Percentiles rank a stretch among this genome's conserved stretches.
phyloP scores from a whole-genome alignment of 92 coral and sea anemone species.

The Palythoa grandis region DNA sequence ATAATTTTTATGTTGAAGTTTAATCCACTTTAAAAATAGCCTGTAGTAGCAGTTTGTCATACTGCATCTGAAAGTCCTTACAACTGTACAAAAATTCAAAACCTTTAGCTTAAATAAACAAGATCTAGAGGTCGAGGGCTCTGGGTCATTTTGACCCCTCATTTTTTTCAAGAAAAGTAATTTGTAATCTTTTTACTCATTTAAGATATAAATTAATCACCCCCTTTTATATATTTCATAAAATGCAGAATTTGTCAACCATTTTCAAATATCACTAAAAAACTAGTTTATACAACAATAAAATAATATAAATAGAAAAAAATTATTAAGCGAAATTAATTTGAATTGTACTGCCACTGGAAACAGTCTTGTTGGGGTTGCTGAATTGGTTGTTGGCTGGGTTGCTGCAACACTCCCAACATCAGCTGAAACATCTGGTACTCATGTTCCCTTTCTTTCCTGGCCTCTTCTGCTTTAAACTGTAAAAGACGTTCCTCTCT shows the following conservation, averaged over 20 bases:
- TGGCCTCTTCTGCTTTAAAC: slow-evolving; percentile 18
- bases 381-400: slow-evolving; percentile 22
- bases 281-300: not conserved
- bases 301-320: slow-evolving; percentile 1
- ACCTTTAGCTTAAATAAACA: not conserved
- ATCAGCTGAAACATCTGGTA: slow-evolving; percentile 9
- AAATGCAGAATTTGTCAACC: slow-evolving; percentile 13
- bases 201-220: not conserved
- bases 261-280: slow-evolving; percentile 1
- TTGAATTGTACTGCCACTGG: slow-evolving; percentile 8
- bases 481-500: slow-evolving; percentile 4
- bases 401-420: slow-evolving; percentile 13
- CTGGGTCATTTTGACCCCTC: too few relatives aligned
- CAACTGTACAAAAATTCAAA: slow-evolving; percentile 6
- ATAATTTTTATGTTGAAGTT: too few relatives aligned
- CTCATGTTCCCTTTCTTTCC: slow-evolving; percentile 12
- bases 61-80: not conserved
- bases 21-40: too few relatives aligned
- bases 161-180: too few relatives aligned
- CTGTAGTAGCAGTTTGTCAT: too few relatives aligned
- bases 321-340: not conserved
- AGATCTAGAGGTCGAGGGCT: too few relatives aligned
- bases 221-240: not conserved
- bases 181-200: not conserved
- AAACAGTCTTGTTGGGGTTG: slow-evolving; percentile 12